Base-by-base conservation (phyloP, 2,797 vertebrate species). In the Labeo calbasu region DNA sequence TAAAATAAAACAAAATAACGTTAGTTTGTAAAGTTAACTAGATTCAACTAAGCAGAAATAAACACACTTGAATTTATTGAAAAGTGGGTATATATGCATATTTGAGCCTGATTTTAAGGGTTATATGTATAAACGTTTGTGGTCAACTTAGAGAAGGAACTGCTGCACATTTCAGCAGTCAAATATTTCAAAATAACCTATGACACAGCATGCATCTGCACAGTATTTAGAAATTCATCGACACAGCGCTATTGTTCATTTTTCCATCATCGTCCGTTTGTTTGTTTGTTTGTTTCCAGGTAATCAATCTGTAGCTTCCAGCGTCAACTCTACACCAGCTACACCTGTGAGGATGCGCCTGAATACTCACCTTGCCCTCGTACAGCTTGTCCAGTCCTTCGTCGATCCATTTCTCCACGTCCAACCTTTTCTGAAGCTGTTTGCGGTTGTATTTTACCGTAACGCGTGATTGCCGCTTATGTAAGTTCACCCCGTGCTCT, bases 351-450 rank as follows among this genome's bases (percentile, higher is more conserved):
- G 36, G 32, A 46, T 68, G 50, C 28, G 28, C 19, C 9, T 77
- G 11, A 3, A 51, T 21, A 79, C 96, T 92, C 89, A 97, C 97
- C 96, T 94, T 91, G 50, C 95, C 96, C 17, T 71, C 57, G 90
- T 95, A 98, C 21, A 98, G 93, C 88, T 91, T 92, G 86, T 95
- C 95, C 88, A 98, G 85, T 55, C 88, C 86, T 13, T 95, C 95
- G 28, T 98, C 97, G 85, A 98, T 96, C 97, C 97, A 98, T 85
- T 96, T 96, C 92, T 98, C 97, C 88, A 97, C 92, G 76, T 97
- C 96, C 79, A 98, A 94, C 23, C 97, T 92, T 89, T 89, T 93
- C 92, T 97, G 97, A 75, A 98, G 94, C 93, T 97, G 96, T 83
- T 95, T 95, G 83, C 97, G 89, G 91, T 98, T 96, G 86, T 98